Conservation (phyloP, 2,113 vertebrate species). For the Nothobranchius furzeri region DNA sequence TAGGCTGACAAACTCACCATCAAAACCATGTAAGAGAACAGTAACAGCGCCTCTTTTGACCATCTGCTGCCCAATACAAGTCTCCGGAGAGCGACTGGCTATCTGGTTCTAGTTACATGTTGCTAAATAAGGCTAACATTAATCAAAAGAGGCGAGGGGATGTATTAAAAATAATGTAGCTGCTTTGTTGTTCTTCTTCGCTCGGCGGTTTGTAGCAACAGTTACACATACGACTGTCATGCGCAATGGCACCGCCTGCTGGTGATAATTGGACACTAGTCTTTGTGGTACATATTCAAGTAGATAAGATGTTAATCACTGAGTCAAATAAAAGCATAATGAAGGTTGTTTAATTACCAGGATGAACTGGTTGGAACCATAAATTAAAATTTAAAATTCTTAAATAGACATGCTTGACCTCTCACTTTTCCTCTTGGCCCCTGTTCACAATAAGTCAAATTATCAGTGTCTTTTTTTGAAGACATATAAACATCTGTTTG, state of each 20-base stretch:
- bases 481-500: no score
- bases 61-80: background rate
- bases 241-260: background rate
- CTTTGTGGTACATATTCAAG: background rate
- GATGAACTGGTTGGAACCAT: no score
- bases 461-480: no score
- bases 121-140: background rate
- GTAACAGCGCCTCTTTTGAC: conserved; percentile 1
- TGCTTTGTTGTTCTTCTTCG: conserved; percentile 49
- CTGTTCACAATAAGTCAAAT: no score
- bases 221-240: background rate
- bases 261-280: background rate
- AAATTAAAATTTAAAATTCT: no score
- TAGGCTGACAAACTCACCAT: conserved; percentile 33
- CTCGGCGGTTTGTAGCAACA: background rate
- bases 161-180: background rate
- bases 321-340: no score
- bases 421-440: no score
- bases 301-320: no score
- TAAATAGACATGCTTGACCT: no score
- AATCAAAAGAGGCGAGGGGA: background rate
- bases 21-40: conserved; percentile 23
- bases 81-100: background rate
- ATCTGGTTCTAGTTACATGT: conserved; percentile 37
- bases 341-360: no score